These are phyloP conservation scores for Aphelenchoides besseyi DNA, from an alignment of 1,140 invertebrate species.

Conservation along the genomic window DNA sequence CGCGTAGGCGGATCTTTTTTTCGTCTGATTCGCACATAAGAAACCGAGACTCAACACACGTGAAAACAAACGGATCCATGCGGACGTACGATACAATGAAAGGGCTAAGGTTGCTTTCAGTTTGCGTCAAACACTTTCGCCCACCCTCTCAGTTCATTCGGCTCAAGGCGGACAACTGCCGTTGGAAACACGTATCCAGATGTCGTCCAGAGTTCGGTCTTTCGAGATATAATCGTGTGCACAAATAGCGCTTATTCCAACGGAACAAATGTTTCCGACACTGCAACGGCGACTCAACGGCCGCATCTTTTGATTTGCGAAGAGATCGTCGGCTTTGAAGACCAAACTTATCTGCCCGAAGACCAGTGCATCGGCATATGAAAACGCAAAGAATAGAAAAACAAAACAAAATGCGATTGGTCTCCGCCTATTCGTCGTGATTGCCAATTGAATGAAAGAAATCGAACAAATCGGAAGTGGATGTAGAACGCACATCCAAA, in stretches of 20 bases:
- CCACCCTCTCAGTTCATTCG: background rate
- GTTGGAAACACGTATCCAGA: background rate
- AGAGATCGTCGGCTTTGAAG: background rate
- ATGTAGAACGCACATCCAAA: background rate
- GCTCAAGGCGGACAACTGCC: background rate
- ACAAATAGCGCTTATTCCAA: too few relatives aligned
- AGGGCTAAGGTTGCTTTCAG: background rate
- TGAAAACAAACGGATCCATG: background rate
- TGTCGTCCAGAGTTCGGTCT: background rate
- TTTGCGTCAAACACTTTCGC: too few relatives aligned
- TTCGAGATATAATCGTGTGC: too few relatives aligned
- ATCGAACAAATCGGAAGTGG: background rate
- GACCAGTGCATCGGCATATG: background rate
- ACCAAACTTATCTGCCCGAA: background rate
- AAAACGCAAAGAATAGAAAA: background rate
- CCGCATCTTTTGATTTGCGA: background rate
- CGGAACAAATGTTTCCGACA: too few relatives aligned
- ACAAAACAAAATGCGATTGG: background rate
- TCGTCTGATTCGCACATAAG: background rate
- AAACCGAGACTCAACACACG: background rate
- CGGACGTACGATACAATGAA: background rate
- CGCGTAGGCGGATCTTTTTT: slow-evolving; percentile 3
- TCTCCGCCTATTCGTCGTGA: background rate
- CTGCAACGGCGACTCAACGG: too few relatives aligned
- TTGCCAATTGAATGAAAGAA: slow-evolving; percentile 1